Evolutionary conservation across 2,113 vertebrate species (phyloP), one percentile per base, ranked within the genome.

Genomic region (Ptilonorhynchus violaceus): DNA sequence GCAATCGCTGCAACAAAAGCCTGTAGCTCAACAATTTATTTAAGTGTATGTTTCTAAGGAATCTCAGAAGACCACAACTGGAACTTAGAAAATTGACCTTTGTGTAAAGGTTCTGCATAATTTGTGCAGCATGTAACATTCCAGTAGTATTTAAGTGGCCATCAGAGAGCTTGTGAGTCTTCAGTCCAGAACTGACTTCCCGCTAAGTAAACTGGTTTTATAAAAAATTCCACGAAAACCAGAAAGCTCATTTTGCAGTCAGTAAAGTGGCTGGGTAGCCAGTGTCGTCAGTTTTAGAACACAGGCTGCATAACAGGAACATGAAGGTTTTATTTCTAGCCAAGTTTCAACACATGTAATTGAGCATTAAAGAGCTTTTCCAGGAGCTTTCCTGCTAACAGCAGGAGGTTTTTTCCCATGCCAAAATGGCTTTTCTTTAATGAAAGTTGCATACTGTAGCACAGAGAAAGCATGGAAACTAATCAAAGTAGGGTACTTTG

Each of bases 401-500:
- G 74, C 94, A 92, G 85, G 88, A 76, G 66, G 19, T 85, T 77
- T 59, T 53, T 66, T 85, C 77, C 60, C 47, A 77, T 91, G 85
- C 59, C 88, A 93, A 88, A 95, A 63, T 39, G 55, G 9, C 69
- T 94, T 92, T 91, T 87, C 35, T 87, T 93, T 95, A 79, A 92
- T 89, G 93, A 83, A 95, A 93, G 49, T 80, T 82, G 42, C 25
- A 73, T 72, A 58, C 42, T 64, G 46, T 59, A 96, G 62, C 33
- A 37, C 55, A 92, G 35, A 63, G 58, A 44, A 94, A 74, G 42
- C 21, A 47, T 47, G 49, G 52, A 88, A 96, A 88, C 63, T 53
- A 87, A 92, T 92, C 85, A 81, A 94, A 96, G 92, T 47, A 88
- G 19, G 52, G 33, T 74, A 49, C 21, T 83, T 89, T 37, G 67